Evolutionary conservation across 2,797 vertebrate genomes (phyloP).

Genomic region (Rhadinocentrus ornatus): DNA sequence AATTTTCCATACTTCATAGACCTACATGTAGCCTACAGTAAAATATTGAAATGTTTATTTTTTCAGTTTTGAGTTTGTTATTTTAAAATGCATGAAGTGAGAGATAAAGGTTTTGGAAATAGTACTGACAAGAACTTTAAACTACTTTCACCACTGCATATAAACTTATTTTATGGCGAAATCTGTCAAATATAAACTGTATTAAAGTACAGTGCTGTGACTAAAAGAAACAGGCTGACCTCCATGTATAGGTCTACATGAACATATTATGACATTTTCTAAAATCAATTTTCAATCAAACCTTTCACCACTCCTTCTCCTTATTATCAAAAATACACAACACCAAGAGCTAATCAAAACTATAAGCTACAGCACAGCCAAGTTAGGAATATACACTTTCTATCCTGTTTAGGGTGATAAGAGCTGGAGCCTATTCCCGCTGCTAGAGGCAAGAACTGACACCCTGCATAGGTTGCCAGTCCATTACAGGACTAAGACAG

Average conservation of each 20-base stretch:
- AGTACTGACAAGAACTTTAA: too few species aligned
- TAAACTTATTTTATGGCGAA: background rate
- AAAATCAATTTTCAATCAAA: conserved; percentile 49
- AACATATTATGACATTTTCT: conserved; percentile 2
- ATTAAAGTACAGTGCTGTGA: background rate
- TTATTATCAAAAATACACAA: conserved; percentile 9
- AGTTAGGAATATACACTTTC: background rate
- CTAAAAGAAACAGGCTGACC: conserved; percentile 1
- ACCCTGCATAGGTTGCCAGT: background rate
- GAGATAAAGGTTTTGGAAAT: too few species aligned
- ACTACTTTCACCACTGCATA: too few species aligned
- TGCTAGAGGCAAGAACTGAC: background rate
- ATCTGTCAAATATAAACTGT: too few species aligned
- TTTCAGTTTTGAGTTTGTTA: too few species aligned
- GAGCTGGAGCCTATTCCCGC: background rate
- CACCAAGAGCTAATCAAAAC: background rate
- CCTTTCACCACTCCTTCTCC: conserved; percentile 3
- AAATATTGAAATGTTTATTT: too few species aligned
- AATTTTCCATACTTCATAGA: too few species aligned
- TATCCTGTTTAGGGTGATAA: background rate
- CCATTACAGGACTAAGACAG: background rate
- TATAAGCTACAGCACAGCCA: background rate
- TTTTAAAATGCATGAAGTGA: too few species aligned
- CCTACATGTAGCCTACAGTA: too few species aligned
- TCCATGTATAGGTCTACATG: background rate